Base-by-base conservation (phyloP, 2,888 invertebrate genomes). In the Drosophila rellima region DNA sequence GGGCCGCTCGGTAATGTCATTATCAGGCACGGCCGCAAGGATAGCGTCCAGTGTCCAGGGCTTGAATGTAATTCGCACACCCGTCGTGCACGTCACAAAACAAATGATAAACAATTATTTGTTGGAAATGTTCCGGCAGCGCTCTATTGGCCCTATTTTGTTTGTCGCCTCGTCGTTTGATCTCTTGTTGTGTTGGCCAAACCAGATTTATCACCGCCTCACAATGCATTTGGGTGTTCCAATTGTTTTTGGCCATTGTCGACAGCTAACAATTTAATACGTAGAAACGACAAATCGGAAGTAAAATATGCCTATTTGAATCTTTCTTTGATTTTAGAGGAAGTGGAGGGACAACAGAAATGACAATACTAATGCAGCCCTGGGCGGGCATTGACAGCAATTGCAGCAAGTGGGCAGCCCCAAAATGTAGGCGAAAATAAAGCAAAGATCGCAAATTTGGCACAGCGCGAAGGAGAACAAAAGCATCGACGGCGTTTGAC, bases 21-120 rank as follows among this genome's bases (percentile, higher is more conserved):
- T 88, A 88, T 88, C 88, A 88, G 80, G 78, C 80, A 59, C 70
- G 65, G 82, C 71, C 76, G 65, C 79, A 76, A 79, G 71, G 76
- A 72, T 66, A 50, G 45, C 31, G 29, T 40, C 37, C 35, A 48
- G 17, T 37, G 26, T 40, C 13, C 31, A 31, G 51, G 45, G 56
- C 73, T 44, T 40, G 44, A 48, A 66, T 71, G 66, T 64, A 61
- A 71, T 79, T 75, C 71, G 76, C 80, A 78, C 70, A 66, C 80
- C 82, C 82, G 64, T 68, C 61, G 82, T 83, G 86, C 81, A 82
- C 82, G 80, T 87, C 85, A 80, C 87, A 85, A 69, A 90, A 90
- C 88, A 90, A 89, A 82, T 87, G 84, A 88, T 90, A 90, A 91
- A 87, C 86, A 90, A 80, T 79, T 82, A 79, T 81, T 89, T 88